Evolutionary conservation across 2,888 invertebrate species (phyloP), one percentile per base, ranked within the genome.

Genomic region (Pharmacophagus antenor): DNA sequence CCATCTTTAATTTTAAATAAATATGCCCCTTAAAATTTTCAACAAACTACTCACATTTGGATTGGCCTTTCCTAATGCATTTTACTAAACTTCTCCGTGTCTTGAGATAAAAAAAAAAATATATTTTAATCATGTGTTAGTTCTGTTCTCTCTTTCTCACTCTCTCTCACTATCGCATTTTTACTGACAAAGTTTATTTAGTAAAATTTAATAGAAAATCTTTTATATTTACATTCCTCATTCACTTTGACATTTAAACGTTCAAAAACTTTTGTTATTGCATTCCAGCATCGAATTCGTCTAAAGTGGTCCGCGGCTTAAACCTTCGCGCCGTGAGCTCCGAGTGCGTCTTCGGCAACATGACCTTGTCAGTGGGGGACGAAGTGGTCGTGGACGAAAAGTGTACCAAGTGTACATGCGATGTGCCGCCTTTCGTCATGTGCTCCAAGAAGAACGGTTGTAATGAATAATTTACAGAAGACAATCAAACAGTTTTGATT

Each of bases 381-480:
- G 83, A 85, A 67, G 76, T 91, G 5, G 72, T 78, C 0, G 80
- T 79, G 0, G 77, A 76, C 0, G 88, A 90, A 55, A 71, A 75
- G 10, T 91, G 91, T 65, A 80, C 83, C 44, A 80, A 76, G 27
- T 91, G 91, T 67, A 66, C 74, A 2, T 92, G 91, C 63, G 72
- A 74, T 2, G 80, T 88, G 1, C 91, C 91, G 0, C 91, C 91
- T 0, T 84, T 90, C 69, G 85, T 88, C 0, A 76, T 85, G 2
- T 92, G 91, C 65, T 73, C 73, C 10, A 79, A 74, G 69, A 77
- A 78, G 49, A 76, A 69, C 41, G 63, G 68, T 7, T 84, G 85
- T 57, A 66, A 73, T 27, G 65, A 73, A 20, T 65, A 56, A 50
- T 37, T 37, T 25, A 3, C 5, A 10, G 10, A 17, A 1, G 15